Base-by-base conservation (phyloP, 2,888 invertebrate genomes). In the Pyrrhosoma nymphula region DNA sequence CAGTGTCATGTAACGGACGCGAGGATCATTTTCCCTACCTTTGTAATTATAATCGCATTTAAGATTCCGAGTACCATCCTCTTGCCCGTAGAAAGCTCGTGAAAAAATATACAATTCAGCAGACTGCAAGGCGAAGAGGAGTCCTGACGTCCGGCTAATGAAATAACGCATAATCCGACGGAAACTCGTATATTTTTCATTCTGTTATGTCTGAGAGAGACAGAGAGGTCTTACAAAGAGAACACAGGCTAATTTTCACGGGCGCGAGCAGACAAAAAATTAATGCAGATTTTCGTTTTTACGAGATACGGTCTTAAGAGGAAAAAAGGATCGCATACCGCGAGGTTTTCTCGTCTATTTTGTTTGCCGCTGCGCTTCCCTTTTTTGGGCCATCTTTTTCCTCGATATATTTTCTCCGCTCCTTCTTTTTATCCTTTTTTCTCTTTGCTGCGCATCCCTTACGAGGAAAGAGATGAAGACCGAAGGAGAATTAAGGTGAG, bases 81-180 rank as follows among this genome's bases (percentile, higher is more conserved):
- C n/a, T 82, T 82, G 30, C 12, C 35, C n/a, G 6, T 30, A 14
- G 14, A 18, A 20, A 16, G 30, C 82, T 30, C 35, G 14, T 82
- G 69, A 69, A 82, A 82, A 82, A 69, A 69, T n/a, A 82, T 82
- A 82, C 26, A n/a, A 82, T 82, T 35, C 35, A 82, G 35, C 82
- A 35, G 35, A 35, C 82, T 1, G 16, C 82, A 82, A 8, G 47
- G 47, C 47, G 47, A 47, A 47, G 47, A 47, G 47, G 82, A 82
- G 82, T n/a, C 16, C 35, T 82, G 82, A 16, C 82, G 82, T 82
- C 82, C 82, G n/a, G 82, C 30, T 30, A 35, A 82, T 82, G 82
- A 82, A 82, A 82, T 82, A 82, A 82, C 82, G 30, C 82, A 82
- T 82, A 82, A 82, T 82, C 82, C 82, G 82, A 12, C 82, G 1